Conservation (phyloP, 2,113 vertebrate species). For the Chrysemys picta region DNA sequence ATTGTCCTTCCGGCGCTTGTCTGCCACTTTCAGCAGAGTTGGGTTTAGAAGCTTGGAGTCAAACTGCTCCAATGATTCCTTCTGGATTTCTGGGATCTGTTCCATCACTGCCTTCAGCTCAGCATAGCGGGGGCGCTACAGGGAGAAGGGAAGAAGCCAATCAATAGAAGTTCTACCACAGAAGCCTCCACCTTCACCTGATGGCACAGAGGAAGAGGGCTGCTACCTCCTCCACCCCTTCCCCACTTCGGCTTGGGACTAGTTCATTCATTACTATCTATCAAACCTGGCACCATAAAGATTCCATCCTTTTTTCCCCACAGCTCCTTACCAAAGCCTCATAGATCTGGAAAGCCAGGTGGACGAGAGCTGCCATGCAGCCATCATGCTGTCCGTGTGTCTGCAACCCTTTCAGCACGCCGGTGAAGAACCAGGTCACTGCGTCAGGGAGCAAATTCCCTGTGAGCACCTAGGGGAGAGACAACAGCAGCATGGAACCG, state of each 20-base stretch:
- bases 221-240: neutral
- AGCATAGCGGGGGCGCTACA: constrained; percentile 88
- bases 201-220: neutral
- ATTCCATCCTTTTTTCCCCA: too few species aligned
- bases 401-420: constrained; percentile 91
- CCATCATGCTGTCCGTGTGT: constrained; percentile 94
- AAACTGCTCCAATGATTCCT: constrained; percentile 91
- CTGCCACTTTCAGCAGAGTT: constrained; percentile 83
- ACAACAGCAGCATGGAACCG: neutral
- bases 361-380: constrained; percentile 89
- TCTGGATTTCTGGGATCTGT: constrained; percentile 91
- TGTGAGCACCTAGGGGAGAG: constrained; percentile 83
- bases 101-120: constrained; percentile 93
- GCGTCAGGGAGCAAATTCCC: constrained; percentile 91
- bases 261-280: neutral
- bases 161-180: neutral
- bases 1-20: constrained; percentile 94
- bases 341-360: constrained; percentile 95
- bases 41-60: constrained; percentile 90
- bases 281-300: neutral
- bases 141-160: neutral
- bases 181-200: neutral
- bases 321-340: constrained; percentile 87
- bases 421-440: constrained; percentile 91
- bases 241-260: neutral